phyloP scores from a whole-genome alignment of 2,888 invertebrate genomes.

The Branchinecta sandiegonensis region DNA sequence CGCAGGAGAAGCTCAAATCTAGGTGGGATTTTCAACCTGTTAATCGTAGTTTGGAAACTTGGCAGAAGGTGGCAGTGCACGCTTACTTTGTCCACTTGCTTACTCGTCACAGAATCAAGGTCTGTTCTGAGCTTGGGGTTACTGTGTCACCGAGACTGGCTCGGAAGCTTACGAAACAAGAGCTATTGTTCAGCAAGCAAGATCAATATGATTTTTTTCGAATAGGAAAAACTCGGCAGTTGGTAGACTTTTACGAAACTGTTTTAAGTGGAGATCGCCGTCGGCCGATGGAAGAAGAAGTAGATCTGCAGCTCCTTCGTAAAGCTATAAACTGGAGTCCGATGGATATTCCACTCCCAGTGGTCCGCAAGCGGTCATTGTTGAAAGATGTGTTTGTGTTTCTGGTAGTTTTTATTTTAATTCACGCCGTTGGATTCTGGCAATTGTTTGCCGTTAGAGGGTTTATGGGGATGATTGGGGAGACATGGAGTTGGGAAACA shows the following conservation, averaged over 20 bases:
- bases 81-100: slow-evolving; percentile 10
- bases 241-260: slow-evolving; percentile 16
- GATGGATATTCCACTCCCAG: background rate
- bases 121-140: slow-evolving; percentile 1
- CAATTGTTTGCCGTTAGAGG: slow-evolving; percentile 6
- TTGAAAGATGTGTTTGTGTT: slow-evolving; percentile 13
- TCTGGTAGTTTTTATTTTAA: background rate
- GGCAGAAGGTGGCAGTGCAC: slow-evolving; percentile 16
- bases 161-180: slow-evolving; percentile 1
- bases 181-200: slow-evolving; percentile 5
- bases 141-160: background rate
- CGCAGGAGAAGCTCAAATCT: slow-evolving; percentile 2
- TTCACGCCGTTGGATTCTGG: background rate
- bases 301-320: slow-evolving; percentile 5
- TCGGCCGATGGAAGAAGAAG: slow-evolving; percentile 3
- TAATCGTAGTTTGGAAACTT: slow-evolving; percentile 16
- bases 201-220: slow-evolving; percentile 16
- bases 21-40: slow-evolving; percentile 15
- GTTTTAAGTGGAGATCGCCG: slow-evolving; percentile 15
- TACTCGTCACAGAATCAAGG: background rate
- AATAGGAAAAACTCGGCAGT: slow-evolving; percentile 16
- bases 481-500: background rate
- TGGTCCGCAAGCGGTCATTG: background rate
- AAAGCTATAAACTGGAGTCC: background rate
- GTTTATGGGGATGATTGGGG: slow-evolving; percentile 5